A percentile compares a stretch with the other conserved stretches of the same genome.
phyloP scores from a whole-genome alignment of 2,113 vertebrate genomes.

The Atlantisia rogersi region DNA sequence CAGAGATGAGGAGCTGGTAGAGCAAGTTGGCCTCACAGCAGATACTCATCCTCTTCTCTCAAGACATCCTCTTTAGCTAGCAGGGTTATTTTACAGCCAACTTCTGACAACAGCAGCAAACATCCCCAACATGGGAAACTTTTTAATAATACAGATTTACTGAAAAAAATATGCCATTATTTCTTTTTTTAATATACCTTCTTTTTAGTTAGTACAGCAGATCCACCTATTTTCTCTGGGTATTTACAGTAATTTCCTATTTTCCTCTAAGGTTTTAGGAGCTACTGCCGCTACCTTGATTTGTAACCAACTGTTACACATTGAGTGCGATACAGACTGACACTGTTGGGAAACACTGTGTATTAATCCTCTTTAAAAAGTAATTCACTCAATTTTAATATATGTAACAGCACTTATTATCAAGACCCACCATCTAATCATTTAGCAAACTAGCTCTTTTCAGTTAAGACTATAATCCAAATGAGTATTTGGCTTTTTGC shows the following conservation, averaged over 20 bases:
- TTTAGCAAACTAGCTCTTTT: background rate
- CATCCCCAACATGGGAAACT: background rate
- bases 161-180: background rate
- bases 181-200: background rate
- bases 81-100: background rate
- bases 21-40: background rate
- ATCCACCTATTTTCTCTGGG: background rate
- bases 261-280: background rate
- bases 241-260: background rate
- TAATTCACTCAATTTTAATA: background rate
- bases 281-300: background rate
- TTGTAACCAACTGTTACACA: background rate
- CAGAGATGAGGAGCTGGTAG: background rate
- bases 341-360: background rate
- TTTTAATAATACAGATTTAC: background rate
- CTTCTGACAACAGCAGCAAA: background rate
- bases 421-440: background rate
- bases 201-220: background rate
- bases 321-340: fast-evolving
- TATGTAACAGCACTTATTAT: background rate
- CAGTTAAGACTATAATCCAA: background rate
- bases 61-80: background rate
- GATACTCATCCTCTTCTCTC: background rate
- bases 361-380: background rate
- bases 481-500: background rate